Evolutionary conservation across 2,113 vertebrate species (phyloP), one percentile per base, ranked within the genome.

Genomic region (Sebastes schlegelii): DNA sequence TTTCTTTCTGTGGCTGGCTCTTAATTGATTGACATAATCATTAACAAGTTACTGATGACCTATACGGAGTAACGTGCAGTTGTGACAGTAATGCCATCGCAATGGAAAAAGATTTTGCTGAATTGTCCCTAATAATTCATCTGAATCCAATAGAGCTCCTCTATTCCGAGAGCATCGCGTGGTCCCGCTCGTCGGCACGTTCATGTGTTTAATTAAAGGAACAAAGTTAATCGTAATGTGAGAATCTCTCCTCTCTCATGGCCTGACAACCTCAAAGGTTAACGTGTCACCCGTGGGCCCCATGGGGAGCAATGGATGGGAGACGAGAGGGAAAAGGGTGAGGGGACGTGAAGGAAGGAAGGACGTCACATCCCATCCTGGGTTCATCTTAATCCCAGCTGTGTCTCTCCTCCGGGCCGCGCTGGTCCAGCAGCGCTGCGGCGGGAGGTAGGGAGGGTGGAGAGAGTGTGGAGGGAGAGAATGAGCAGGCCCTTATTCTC

Each of bases 201-300:
- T 68, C 90, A 88, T 81, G 85, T 90, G 91, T 92, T 94, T 92
- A 92, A 94, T 94, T 92, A 94, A 89, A 85, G 83, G 84, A 85
- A 82, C 83, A 83, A 82, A 90, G 85, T 90, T 91, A 93, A 93
- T 93, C 82, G 77, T 84, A 94, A 95, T 77, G 92, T 94, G 94
- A 90, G 91, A 94, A 92, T 85, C 72, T 84, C 85, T 92, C 79
- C 88, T 87, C 66, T 86, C 84, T 88, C 80, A 57, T 91, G 88
- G 85, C 86, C 91, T 91, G 93, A 92, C 92, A 94, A 91, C 89
- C 94, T 91, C 89, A 93, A 94, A 95, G 94, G 93, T 95, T 92
- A 94, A 92, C 65, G 84, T 93, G 91, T 92, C 92, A 90, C 90
- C 89, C 7, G 23, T 6, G 61, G 77, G 55, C 71, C 92, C 93